Evolutionary conservation across 2,797 vertebrate genomes (phyloP).

Genomic region (Anableps anableps): DNA sequence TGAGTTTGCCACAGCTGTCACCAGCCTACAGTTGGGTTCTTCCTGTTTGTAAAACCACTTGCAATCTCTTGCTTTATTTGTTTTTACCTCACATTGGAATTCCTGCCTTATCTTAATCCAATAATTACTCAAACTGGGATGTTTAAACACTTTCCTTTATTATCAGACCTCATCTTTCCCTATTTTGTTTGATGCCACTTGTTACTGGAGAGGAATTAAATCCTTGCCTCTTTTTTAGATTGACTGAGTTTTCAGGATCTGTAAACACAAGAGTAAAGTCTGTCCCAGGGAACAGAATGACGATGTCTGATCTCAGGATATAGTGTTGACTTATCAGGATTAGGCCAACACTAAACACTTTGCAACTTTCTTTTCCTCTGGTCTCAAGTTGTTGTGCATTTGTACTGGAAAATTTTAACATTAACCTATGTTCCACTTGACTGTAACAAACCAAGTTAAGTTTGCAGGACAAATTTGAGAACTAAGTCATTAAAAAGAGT

Average conservation of each 20-base stretch:
- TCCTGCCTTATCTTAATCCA: slow-evolving; percentile 81
- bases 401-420: slow-evolving; percentile 28
- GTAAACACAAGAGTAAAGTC: slow-evolving; percentile 47
- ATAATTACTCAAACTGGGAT: slow-evolving; percentile 80
- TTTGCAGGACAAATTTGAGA: not conserved
- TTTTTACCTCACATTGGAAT: slow-evolving; percentile 77
- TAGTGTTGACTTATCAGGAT: slow-evolving; percentile 55
- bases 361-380: slow-evolving; percentile 36
- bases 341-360: slow-evolving; percentile 31
- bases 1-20: slow-evolving; percentile 45
- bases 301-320: slow-evolving; percentile 60
- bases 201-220: slow-evolving; percentile 52
- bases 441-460: slow-evolving; percentile 5
- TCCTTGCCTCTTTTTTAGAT: slow-evolving; percentile 56
- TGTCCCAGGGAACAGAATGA: slow-evolving; percentile 36
- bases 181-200: slow-evolving; percentile 67
- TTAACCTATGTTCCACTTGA: not conserved
- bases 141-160: slow-evolving; percentile 80
- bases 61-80: slow-evolving; percentile 72
- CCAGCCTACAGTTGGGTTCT: slow-evolving; percentile 51
- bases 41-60: slow-evolving; percentile 66
- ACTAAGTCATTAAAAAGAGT: not conserved
- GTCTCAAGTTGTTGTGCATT: slow-evolving; percentile 27
- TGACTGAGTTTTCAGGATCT: slow-evolving; percentile 58
- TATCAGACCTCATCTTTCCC: slow-evolving; percentile 46